Evolutionary conservation across 2,113 vertebrate genomes (phyloP), one percentile per base, ranked within the genome.

Genomic region (Suncus etruscus): DNA sequence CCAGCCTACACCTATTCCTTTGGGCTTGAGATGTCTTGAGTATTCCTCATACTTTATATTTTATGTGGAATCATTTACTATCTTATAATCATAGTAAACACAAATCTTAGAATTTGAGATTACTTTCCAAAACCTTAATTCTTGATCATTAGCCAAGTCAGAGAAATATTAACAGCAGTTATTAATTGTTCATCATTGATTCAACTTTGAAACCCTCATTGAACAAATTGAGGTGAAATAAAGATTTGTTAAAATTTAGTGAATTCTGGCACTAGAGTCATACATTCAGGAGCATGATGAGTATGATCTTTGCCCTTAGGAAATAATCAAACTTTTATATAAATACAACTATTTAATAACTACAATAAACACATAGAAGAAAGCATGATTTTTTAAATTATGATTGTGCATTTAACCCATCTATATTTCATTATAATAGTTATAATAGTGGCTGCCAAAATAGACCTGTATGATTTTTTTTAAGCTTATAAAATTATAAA

Each of bases 151-250:
- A 91, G 6, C 22, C 22, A 16, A 45, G 25, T 90, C 69, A 75
- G 22, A 15, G 25, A 89, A 31, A 72, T 39, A n/a, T 27, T 22
- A 6, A 84, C 11, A 81, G 45, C 11, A 50, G 29, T 48, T 12
- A 15, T 81, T 81, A 70, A 89, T 65, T 76, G 8, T 63, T 50
- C 25, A 29, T 79, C 22, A 68, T 51, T 39, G 54, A 90, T 87
- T 70, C 1, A n/a, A 4, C 61, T 91, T 87, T 75, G 6, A 51
- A 9, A 54, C 63, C 76, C 69, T 4, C 70, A 82, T 66, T 76
- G 9, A 58, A 50, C 25, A 89, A 18, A 14, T 92, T 61, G 15
- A 61, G 4, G 77, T 92, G 89, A 93, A 32, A 20, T 89, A 31
- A 91, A 80, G 63, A 31, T 18, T 25, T 82, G 61, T 32, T 78